phyloP scores from a whole-genome alignment of 1,140 invertebrate genomes.

The Chelonus insularis region DNA sequence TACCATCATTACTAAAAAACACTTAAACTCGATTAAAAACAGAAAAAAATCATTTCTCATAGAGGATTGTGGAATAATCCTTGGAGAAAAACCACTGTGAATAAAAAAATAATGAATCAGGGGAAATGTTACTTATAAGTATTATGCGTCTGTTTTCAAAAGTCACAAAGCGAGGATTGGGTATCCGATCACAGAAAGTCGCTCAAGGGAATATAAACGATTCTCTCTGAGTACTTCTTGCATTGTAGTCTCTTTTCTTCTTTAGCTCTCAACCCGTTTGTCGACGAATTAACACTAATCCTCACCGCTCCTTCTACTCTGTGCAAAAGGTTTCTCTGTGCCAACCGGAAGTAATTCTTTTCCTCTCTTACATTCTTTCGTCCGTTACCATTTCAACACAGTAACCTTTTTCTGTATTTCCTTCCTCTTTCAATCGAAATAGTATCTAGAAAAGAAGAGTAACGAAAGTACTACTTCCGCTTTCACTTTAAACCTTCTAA shows the following conservation, averaged over 20 bases:
- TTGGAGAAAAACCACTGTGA: background rate
- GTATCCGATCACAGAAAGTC: constrained; percentile 21
- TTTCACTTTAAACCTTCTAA: constrained; percentile 22
- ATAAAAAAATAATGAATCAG: background rate
- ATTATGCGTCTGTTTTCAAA: constrained; percentile 9
- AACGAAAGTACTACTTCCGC: constrained; percentile 30
- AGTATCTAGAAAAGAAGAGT: constrained; percentile 14
- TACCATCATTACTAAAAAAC: no score
- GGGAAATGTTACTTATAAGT: background rate
- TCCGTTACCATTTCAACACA: background rate
- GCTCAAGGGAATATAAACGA: constrained; percentile 12
- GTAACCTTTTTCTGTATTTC: background rate
- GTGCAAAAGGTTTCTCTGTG: constrained; percentile 8
- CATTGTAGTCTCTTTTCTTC: constrained; percentile 19
- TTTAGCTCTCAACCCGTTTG: constrained; percentile 26
- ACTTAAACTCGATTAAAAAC: no score
- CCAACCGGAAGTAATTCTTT: constrained; percentile 20
- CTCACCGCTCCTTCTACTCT: constrained; percentile 24
- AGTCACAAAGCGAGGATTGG: constrained; percentile 10
- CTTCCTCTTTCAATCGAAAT: background rate
- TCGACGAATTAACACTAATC: constrained; percentile 45
- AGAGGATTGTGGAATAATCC: no score
- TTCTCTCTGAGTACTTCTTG: constrained; percentile 10
- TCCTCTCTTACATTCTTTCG: constrained; percentile 1
- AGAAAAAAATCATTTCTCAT: background rate